These are phyloP conservation scores for Acomys russatus DNA, from an alignment of 2,797 vertebrate genomes.

Conservation along the genomic window DNA sequence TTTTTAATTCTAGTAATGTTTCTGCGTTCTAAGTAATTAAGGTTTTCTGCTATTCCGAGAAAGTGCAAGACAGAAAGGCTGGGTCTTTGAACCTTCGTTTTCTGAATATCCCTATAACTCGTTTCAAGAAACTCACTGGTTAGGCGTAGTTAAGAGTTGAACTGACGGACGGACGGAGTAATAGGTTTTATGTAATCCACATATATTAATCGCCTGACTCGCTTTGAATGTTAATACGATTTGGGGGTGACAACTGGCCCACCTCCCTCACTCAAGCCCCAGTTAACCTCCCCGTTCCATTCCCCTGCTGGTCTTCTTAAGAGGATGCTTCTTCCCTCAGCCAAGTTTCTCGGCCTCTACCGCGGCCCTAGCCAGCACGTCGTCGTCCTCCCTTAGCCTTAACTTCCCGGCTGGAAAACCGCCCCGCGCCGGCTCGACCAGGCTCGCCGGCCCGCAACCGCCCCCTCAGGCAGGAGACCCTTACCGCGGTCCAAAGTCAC, in stretches of 20 bases:
- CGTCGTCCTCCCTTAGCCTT: slow-evolving; percentile 19
- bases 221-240: background rate
- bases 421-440: background rate
- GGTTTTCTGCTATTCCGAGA: background rate
- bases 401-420: slow-evolving; percentile 59
- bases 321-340: background rate
- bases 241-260: slow-evolving; percentile 58
- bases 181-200: slow-evolving; percentile 78
- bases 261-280: slow-evolving; percentile 47
- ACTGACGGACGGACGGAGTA: background rate
- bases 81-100: background rate
- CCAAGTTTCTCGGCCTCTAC: slow-evolving; percentile 49
- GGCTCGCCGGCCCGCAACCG: slow-evolving; percentile 42
- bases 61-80: background rate
- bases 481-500: slow-evolving; percentile 65
- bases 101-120: slow-evolving; percentile 23
- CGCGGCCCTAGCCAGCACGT: background rate
- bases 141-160: background rate
- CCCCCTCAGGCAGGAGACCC: slow-evolving; percentile 43
- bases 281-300: background rate
- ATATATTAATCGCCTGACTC: slow-evolving; percentile 59
- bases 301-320: background rate
- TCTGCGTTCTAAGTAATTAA: background rate
- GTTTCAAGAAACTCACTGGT: slow-evolving; percentile 22
- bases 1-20: background rate